Conservation (phyloP, 2,113 vertebrate species). For the Misgurnus mizolepis region DNA sequence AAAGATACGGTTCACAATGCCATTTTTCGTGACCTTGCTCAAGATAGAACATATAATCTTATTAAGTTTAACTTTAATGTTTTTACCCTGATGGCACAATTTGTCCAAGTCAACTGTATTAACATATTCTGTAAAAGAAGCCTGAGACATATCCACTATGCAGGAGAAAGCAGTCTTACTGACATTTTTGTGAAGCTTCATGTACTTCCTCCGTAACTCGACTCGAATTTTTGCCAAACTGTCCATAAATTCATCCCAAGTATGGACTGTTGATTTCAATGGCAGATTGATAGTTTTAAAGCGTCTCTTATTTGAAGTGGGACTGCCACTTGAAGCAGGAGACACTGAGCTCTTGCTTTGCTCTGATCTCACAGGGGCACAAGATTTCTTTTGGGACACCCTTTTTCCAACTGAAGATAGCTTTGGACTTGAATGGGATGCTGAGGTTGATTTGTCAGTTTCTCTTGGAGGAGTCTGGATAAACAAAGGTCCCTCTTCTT, state of each 20-base stretch:
- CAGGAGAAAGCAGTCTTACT: conserved; percentile 86
- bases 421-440: conserved; percentile 58
- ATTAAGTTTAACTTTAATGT: conserved; percentile 82
- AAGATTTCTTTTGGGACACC: conserved; percentile 45
- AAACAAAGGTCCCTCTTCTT: conserved; percentile 64
- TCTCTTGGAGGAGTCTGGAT: conserved; percentile 58
- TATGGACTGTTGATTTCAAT: conserved; percentile 71
- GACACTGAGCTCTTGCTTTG: conserved; percentile 21
- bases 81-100: conserved; percentile 74
- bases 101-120: conserved; percentile 81
- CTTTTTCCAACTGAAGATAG: conserved; percentile 43
- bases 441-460: conserved; percentile 56
- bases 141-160: conserved; percentile 86
- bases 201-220: conserved; percentile 89
- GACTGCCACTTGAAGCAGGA: conserved; percentile 52
- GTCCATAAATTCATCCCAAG: conserved; percentile 84
- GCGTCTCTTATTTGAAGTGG: conserved; percentile 64
- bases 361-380: conserved; percentile 46
- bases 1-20: conserved; percentile 91
- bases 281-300: conserved; percentile 72
- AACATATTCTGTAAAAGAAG: conserved; percentile 86
- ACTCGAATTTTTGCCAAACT: conserved; percentile 82
- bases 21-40: conserved; percentile 85
- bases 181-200: conserved; percentile 94
- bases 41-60: conserved; percentile 82